phyloP scores from a whole-genome alignment of 1,140 invertebrate species.

The Cotesia typhae region DNA sequence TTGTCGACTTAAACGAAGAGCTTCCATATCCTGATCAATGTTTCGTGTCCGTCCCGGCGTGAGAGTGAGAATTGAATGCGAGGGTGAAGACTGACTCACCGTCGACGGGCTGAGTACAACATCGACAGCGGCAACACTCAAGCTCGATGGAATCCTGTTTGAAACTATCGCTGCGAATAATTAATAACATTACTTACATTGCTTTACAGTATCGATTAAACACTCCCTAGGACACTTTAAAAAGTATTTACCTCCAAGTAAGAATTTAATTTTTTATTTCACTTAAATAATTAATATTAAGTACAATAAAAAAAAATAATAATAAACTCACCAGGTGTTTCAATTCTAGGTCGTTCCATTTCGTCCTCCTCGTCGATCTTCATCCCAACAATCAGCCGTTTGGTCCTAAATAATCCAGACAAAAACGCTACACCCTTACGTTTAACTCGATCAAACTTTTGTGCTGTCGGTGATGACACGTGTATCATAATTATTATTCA shows the following conservation, averaged over 20 bases:
- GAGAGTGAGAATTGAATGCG: constrained; percentile 72
- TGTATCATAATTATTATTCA: constrained; percentile 58
- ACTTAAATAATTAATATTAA: neutral
- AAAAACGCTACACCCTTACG: constrained; percentile 59
- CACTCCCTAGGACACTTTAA: neutral
- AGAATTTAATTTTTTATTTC: neutral
- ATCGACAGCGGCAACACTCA: constrained; percentile 66
- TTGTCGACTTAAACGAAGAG: constrained; percentile 78
- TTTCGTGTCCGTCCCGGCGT: constrained; percentile 79
- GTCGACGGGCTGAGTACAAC: constrained; percentile 54
- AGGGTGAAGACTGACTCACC: constrained; percentile 64
- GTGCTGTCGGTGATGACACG: constrained; percentile 54
- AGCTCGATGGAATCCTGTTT: constrained; percentile 63
- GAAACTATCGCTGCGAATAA: constrained; percentile 54
- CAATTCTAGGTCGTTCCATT: constrained; percentile 59
- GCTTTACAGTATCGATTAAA: neutral
- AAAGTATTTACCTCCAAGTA: neutral
- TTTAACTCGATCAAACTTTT: constrained; percentile 58
- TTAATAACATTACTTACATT: constrained; percentile 51
- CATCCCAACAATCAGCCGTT: constrained; percentile 59
- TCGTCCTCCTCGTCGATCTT: constrained; percentile 62
- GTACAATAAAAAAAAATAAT: neutral
- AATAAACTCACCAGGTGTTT: constrained; percentile 54
- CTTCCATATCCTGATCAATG: constrained; percentile 85
- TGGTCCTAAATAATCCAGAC: constrained; percentile 57